Conservation (phyloP, 1,140 invertebrate genomes). For the Apis mellifera region DNA sequence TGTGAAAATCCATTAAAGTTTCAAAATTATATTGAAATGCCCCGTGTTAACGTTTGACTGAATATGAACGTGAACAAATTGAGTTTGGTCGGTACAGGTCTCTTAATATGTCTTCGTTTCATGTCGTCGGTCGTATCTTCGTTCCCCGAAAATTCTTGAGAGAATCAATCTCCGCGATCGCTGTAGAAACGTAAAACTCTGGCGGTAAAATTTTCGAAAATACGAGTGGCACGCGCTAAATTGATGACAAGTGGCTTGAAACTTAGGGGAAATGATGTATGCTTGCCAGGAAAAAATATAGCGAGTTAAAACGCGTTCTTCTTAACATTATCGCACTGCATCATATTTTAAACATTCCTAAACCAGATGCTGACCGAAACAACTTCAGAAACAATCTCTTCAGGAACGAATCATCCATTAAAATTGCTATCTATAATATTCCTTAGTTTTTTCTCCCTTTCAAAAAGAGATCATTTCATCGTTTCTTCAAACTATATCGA, state of each 20-base stretch:
- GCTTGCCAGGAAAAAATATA: background rate
- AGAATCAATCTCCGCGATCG: too few relatives aligned
- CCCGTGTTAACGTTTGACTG: background rate
- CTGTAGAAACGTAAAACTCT: background rate
- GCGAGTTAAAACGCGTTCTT: background rate
- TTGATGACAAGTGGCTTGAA: background rate
- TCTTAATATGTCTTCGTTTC: background rate
- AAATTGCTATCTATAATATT: background rate
- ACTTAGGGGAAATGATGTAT: background rate
- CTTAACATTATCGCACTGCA: too few relatives aligned
- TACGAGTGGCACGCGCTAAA: background rate
- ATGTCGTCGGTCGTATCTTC: too few relatives aligned
- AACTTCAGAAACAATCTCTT: too few relatives aligned
- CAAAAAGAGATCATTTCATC: too few relatives aligned
- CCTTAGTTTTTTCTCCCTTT: too few relatives aligned
- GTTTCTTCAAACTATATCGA: too few relatives aligned
- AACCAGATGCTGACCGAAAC: background rate
- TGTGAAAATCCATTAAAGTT: constrained; percentile 38
- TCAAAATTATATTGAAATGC: constrained; percentile 47
- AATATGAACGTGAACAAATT: constrained; percentile 34
- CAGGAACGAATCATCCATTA: background rate
- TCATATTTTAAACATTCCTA: too few relatives aligned
- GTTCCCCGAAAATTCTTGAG: background rate
- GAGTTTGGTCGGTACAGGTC: background rate
- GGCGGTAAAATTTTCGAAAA: background rate